A percentile compares a stretch with the other conserved stretches of the same genome.
Evolutionary conservation across 2,888 invertebrate species (phyloP).

Genomic region (Tetramorium bicarinatum): DNA sequence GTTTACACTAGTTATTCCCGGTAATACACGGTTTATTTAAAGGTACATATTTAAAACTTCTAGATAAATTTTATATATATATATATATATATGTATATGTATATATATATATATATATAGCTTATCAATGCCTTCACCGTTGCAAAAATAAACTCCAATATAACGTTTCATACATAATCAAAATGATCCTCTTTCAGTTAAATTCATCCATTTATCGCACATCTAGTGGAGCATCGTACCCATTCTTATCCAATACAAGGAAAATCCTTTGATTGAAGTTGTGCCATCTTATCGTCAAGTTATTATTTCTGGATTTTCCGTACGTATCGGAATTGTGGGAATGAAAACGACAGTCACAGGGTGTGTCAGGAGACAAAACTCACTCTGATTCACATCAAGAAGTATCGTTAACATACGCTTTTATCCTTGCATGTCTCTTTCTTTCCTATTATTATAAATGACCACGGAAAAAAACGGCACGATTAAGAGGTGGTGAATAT

Average conservation of each 20-base stretch:
- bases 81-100: too few relatives aligned
- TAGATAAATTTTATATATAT: conserved; percentile 35
- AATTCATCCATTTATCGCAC: conserved; percentile 14
- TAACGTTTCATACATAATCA: conserved; percentile 74
- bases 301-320: not conserved
- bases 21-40: conserved; percentile 31
- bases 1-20: conserved; percentile 17
- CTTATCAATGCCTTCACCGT: conserved; percentile 54
- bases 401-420: not conserved
- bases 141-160: conserved; percentile 76
- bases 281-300: not conserved
- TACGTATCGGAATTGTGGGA: not conserved
- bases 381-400: not conserved
- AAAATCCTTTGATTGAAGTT: not conserved
- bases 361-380: not conserved
- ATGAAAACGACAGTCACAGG: conserved; percentile 4
- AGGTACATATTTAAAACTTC: conserved; percentile 39
- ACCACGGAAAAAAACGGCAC: not conserved
- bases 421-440: not conserved
- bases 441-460: not conserved
- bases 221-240: conserved; percentile 11
- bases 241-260: conserved; percentile 7
- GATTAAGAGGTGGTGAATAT: conserved; percentile 83
- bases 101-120: not conserved
- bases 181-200: conserved; percentile 35